Evolutionary conservation across 2,797 vertebrate genomes (phyloP), one percentile per base, ranked within the genome.

Genomic region (Leptatherina wallacei): DNA sequence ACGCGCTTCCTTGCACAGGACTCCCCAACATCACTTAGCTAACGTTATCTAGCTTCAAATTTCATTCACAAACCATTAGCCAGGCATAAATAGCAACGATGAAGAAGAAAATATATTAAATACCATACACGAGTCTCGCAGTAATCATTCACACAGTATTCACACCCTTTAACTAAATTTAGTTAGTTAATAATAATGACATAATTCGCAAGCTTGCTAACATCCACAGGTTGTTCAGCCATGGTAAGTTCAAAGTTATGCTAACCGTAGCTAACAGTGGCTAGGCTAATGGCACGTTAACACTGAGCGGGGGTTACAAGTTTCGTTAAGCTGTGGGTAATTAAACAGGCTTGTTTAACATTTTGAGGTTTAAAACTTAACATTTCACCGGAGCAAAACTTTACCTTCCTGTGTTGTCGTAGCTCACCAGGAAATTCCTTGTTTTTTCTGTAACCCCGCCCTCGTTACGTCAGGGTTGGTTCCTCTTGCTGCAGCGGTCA

Each of bases 351-450:
- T 24, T 10, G 0, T 0, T 51, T 2, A 0, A 11, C 12, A 2
- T 38, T 49, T 68, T 0, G 4, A 38, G 6, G 49, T 51, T 59
- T 54, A 65, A 78, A 82, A 75, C 8, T 35, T 62, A 0, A 66
- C 61, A 67, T 80, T 71, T 77, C 3, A 29, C 5, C 72, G 22
- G 71, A 58, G 61, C 29, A 64, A 64, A 74, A 82, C 85, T 91
- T 92, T 93, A 95, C 93, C 94, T 95, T 92, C 77, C 78, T 61
- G 79, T 80, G 83, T 75, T 82, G 86, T 87, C 64, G 84, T 63
- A 75, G 88, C 88, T 84, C 89, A 94, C 90, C 93, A 94, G 94
- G 95, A 95, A 95, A 89, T 94, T 81, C 85, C 87, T 84, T 70
- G 66, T 81, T 85, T 73, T 69, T 58, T 69, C 42, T 66, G 47